Base-by-base conservation (phyloP, 1,140 invertebrate genomes). In the Solen grandis region DNA sequence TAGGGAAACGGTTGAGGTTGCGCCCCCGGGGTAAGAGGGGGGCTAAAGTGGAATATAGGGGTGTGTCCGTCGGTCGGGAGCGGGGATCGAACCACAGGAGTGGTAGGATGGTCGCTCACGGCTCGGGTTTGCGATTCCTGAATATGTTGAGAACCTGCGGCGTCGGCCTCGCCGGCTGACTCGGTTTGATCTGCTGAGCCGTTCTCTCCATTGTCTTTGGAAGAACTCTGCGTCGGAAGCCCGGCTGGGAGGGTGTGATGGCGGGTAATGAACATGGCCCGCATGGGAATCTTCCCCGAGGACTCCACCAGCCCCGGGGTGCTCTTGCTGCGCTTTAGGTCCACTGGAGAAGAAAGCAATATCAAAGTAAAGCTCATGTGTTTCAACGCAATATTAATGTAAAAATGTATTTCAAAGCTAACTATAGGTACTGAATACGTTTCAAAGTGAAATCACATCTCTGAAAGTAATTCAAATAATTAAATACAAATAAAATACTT, bases 271-370 rank as follows among this genome's bases (percentile, higher is more conserved):
- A 88, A 77, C 97, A 97, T 97, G 60, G 97, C 95, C 92, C 98
- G 97, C 69, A 99, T 93, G 16, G 97, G 95, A 65, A 97, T 94
- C 86, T 96, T 95, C 41, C 97, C 97, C 76, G 95, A 79, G 13
- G 97, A 97, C 92, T 99, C 98, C 62, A 99, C 96, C 68, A 99
- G 93, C 16, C 97, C 98, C 25, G 98, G 98, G 36, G 98, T 98
- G 81, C 97, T 99, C 90, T 97, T 96, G 92, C 97, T 97, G 83
- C 98, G 94, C 85, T 97, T 96, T 95, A 98, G 96, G 76, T 97
- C 96, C 92, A 96, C 97, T 98, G 93, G 80, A 94, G 94, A 55
- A 63, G 8, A 27, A 35, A 29, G 5, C 13, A 25, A 4, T 27
- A n/a, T 14, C 2, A 38, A 22, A 57, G 3, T 31, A 31, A 33